These are phyloP conservation scores for Zapornia atra DNA, from an alignment of 2,113 vertebrate species.

Conservation along the genomic window DNA sequence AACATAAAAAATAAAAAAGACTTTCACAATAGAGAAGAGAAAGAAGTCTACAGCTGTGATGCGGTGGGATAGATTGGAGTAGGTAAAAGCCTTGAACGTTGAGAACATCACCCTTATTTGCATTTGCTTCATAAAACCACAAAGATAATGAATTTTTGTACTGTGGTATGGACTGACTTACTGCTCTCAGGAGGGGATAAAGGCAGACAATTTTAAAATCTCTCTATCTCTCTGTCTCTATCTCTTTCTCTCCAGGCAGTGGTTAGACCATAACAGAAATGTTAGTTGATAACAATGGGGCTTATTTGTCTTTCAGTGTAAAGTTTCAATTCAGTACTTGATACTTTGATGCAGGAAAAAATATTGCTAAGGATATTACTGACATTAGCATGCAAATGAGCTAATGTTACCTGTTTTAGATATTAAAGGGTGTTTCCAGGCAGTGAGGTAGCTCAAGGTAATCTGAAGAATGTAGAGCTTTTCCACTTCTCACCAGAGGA, in stretches of 20 bases:
- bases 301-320: neutral
- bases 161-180: neutral
- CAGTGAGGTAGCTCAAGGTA: neutral
- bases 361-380: neutral
- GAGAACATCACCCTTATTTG: neutral
- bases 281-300: neutral
- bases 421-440: neutral
- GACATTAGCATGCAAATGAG: neutral
- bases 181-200: neutral
- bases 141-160: neutral
- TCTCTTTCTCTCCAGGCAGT: neutral
- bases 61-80: neutral
- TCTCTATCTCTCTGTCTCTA: neutral
- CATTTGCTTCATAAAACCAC: neutral
- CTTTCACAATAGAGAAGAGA: neutral
- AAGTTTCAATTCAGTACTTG: neutral
- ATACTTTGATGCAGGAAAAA: neutral
- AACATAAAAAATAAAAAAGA: neutral
- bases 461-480: neutral
- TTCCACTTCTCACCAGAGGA: neutral
- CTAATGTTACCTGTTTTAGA: neutral
- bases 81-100: neutral
- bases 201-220: neutral
- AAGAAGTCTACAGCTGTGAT: neutral
- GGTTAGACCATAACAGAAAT: neutral